These are phyloP conservation scores for Amazona vittata DNA, from an alignment of 2,113 vertebrate genomes.

Conservation along the genomic window DNA sequence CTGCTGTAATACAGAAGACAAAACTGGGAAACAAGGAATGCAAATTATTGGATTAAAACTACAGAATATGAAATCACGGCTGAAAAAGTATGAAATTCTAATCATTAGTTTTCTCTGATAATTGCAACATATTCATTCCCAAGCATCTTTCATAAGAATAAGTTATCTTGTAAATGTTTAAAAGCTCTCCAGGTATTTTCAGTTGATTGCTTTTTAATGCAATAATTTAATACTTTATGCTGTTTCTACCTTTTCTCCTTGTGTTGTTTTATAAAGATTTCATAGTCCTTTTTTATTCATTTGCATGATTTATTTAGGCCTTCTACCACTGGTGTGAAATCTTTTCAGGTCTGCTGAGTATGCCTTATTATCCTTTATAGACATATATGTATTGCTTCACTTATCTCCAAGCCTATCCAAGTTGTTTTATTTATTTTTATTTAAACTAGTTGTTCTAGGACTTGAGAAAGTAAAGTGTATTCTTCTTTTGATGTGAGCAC, in stretches of 20 bases:
- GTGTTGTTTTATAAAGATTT: neutral
- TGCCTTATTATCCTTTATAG: neutral
- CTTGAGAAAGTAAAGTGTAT: neutral
- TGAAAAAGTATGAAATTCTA: neutral
- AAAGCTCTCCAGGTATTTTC: neutral
- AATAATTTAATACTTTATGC: neutral
- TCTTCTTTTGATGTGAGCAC: neutral
- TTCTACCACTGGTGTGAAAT: neutral
- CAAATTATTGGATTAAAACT: neutral
- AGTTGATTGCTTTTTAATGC: neutral
- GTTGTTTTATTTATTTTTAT: neutral
- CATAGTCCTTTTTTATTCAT: neutral
- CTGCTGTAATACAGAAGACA: neutral
- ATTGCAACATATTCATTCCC: neutral
- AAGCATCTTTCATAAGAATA: neutral
- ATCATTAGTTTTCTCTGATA: neutral
- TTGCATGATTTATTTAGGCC: neutral
- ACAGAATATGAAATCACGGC: neutral
- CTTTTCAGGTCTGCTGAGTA: neutral
- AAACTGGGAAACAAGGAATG: neutral
- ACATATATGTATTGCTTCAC: neutral
- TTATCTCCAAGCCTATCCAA: neutral
- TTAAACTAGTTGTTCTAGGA: conserved; percentile 1
- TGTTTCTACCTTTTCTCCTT: neutral
- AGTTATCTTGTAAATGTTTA: neutral